phyloP scores from a whole-genome alignment of 2,113 vertebrate species.

The Ptilorrhoa leucosticta region DNA sequence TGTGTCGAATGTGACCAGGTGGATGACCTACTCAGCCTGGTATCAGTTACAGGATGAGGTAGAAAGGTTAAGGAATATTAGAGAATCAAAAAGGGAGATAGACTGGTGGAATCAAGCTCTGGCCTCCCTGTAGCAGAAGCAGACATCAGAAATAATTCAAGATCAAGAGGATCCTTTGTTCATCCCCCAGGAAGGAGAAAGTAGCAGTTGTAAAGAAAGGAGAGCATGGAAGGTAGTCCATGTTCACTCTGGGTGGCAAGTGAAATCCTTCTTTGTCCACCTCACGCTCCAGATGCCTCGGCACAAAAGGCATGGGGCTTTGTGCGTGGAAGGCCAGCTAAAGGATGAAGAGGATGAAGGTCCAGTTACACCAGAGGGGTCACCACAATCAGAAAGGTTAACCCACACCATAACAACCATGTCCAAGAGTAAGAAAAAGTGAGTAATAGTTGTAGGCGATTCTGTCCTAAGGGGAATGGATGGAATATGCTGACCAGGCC shows the following conservation, averaged over 20 bases:
- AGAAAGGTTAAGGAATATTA: not conserved
- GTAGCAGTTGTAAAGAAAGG: not conserved
- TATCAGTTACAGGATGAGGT: not conserved
- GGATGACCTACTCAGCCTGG: not conserved
- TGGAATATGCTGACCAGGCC: not conserved
- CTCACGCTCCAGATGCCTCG: rapidly evolving
- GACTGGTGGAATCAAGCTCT: not conserved
- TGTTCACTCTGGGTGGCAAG: not conserved
- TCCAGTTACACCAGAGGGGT: not conserved
- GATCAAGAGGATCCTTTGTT: not conserved
- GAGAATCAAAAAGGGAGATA: not conserved
- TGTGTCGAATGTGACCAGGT: not conserved
- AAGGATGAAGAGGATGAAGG: not conserved
- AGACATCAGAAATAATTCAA: not conserved
- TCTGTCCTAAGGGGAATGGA: not conserved
- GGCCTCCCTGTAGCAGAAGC: not conserved
- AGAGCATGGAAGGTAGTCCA: not conserved
- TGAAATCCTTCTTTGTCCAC: not conserved
- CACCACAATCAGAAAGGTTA: not conserved
- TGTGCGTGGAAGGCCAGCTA: not conserved
- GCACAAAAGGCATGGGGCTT: not conserved
- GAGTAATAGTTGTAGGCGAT: rapidly evolving
- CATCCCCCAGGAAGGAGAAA: not conserved
- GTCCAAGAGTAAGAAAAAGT: not conserved
- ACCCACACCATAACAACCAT: not conserved